These are phyloP conservation scores for Aphis craccivora DNA, from an alignment of 1,140 invertebrate species.

Conservation along the genomic window DNA sequence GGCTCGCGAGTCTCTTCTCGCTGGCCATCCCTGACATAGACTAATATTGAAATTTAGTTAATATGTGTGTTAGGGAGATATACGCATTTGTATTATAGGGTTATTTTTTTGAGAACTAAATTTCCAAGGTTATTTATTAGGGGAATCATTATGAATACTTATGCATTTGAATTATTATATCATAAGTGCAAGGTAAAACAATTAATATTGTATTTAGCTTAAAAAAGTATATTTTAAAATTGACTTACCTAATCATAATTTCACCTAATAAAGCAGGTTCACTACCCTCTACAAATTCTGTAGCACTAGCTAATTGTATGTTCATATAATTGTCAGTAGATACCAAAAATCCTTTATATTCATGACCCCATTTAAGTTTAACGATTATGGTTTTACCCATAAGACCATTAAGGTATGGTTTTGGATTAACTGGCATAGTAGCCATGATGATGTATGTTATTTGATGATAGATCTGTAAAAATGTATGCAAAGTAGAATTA, in stretches of 20 bases:
- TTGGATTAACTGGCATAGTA: constrained; percentile 97
- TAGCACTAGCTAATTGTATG: constrained; percentile 96
- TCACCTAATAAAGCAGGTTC: constrained; percentile 95
- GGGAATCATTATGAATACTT: neutral
- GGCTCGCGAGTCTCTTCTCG: too few relatives aligned
- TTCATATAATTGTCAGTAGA: constrained; percentile 99
- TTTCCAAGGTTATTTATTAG: too few relatives aligned
- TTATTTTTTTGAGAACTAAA: too few relatives aligned
- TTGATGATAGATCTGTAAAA: neutral
- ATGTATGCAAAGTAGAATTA: neutral
- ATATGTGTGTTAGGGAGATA: too few relatives aligned
- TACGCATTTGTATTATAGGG: too few relatives aligned
- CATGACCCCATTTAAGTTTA: constrained; percentile 99
- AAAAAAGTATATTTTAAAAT: constrained; percentile 70
- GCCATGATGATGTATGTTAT: constrained; percentile 64
- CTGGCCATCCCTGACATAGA: too few relatives aligned
- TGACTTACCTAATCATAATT: constrained; percentile 95
- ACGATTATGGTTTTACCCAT: constrained; percentile 97
- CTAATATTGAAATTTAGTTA: too few relatives aligned
- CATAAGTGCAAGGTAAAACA: neutral
- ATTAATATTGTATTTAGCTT: neutral
- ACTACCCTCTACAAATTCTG: constrained; percentile 93
- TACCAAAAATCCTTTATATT: constrained; percentile 97
- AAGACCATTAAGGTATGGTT: constrained; percentile 97
- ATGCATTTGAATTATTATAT: neutral